Base-by-base conservation (phyloP, 2,888 invertebrate species). In the Pachydiplax longipennis region DNA sequence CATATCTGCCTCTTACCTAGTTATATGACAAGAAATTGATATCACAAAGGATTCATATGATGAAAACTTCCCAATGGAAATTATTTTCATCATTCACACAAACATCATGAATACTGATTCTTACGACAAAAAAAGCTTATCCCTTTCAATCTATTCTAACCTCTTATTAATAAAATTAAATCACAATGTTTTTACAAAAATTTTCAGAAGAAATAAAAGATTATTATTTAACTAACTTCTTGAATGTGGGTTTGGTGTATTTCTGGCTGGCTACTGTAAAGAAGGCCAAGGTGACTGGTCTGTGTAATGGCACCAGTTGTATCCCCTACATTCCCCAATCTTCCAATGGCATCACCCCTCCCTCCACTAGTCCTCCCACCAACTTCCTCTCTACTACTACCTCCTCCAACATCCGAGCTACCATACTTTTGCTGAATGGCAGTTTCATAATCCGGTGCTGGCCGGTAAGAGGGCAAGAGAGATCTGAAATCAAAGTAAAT, bases 361-460 rank as follows among this genome's bases (percentile, higher is more conserved):
- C 95, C 87, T 91, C 91, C 65, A 83, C 92, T 81, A 53, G 40
- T 92, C 91, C 82, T 58, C 92, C 92, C 13, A 93, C 92, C 91
- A 83, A 90, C 90, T 91, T 92, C 90, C 87, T 91, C 91, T 81
- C 87, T 61, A 22, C 61, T 91, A 90, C 91, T 91, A 31, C 91
- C 83, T 35, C 91, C 91, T 91, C 92, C 91, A 90, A 92, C 91
- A 82, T 91, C 80, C 90, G 91, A 91, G 90, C 92, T 91, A 18
- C 96, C 95, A 94, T 97, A 97, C 93, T 98, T 98, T 93, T 97
- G 97, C 93, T 97, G 97, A 91, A 99, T 95, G 22, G 99, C 98
- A 0, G 98, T 98, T 93, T 99, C 98, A 94, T 99, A 99, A 94
- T 99, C 99, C 0, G 99, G 99, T 1, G 98, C 98, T 0, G 97